Evolutionary conservation across 2,888 invertebrate species (phyloP).

Genomic region (Idaea biselata): DNA sequence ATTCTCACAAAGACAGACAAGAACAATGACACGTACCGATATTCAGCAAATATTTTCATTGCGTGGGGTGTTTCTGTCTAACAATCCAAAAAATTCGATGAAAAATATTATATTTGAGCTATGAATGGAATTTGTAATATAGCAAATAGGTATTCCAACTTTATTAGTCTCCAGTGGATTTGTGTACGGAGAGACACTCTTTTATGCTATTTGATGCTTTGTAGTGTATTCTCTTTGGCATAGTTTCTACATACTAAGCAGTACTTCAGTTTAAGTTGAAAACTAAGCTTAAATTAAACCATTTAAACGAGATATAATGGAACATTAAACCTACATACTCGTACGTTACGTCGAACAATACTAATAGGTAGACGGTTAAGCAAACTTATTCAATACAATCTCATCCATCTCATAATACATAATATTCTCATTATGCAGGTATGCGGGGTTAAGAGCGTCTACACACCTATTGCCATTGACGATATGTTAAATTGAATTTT

Average conservation of each 20-base stretch:
- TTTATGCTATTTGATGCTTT: neutral
- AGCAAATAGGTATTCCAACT: neutral
- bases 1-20: constrained; percentile 10
- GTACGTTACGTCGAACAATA: neutral
- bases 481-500: neutral
- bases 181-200: neutral
- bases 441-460: constrained; percentile 17
- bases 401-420: constrained; percentile 13
- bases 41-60: constrained; percentile 10
- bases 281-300: neutral
- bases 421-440: constrained; percentile 18
- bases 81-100: constrained; percentile 16
- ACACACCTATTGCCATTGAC: constrained; percentile 13
- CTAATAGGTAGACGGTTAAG: neutral
- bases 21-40: constrained; percentile 5
- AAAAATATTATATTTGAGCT: constrained; percentile 5
- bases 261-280: neutral
- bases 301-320: constrained; percentile 3
- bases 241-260: neutral
- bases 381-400: constrained; percentile 14
- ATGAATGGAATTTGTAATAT: neutral
- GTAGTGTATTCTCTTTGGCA: neutral
- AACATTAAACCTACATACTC: neutral
- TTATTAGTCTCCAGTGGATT: neutral
- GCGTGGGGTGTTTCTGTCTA: constrained; percentile 13